phyloP scores from a whole-genome alignment of 2,888 invertebrate species.

The Hemaris fuciformis region DNA sequence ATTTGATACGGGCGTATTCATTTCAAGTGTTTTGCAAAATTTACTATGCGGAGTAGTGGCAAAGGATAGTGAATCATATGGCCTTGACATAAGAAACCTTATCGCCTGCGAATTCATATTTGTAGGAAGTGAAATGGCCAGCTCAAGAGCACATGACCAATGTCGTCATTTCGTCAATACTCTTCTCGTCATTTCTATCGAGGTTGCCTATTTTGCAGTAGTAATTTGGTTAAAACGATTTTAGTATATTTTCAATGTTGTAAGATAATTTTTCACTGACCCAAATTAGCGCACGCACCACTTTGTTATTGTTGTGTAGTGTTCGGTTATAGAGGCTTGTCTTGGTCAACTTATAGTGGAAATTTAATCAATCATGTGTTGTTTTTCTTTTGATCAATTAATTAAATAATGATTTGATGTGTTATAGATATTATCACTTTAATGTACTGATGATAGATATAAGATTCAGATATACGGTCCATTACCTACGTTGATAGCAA shows the following conservation, averaged over 20 bases:
- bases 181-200: background rate
- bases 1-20: slow-evolving; percentile 10
- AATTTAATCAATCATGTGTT: background rate
- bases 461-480: background rate
- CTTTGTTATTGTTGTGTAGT: background rate
- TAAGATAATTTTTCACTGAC: background rate
- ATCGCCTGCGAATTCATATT: slow-evolving; percentile 10
- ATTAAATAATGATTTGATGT: background rate
- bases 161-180: background rate
- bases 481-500: background rate
- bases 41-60: background rate
- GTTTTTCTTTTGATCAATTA: background rate
- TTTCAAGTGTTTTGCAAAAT: background rate
- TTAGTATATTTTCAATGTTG: background rate
- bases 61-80: background rate
- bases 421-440: background rate
- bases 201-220: background rate
- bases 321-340: no score
- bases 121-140: slow-evolving; percentile 22
- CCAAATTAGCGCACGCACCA: background rate
- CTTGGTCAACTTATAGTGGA: no score
- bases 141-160: slow-evolving; percentile 32
- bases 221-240: background rate
- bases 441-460: background rate
- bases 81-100: background rate